These are phyloP conservation scores for Lanius collurio DNA, from an alignment of 2,113 vertebrate species.

Conservation along the genomic window DNA sequence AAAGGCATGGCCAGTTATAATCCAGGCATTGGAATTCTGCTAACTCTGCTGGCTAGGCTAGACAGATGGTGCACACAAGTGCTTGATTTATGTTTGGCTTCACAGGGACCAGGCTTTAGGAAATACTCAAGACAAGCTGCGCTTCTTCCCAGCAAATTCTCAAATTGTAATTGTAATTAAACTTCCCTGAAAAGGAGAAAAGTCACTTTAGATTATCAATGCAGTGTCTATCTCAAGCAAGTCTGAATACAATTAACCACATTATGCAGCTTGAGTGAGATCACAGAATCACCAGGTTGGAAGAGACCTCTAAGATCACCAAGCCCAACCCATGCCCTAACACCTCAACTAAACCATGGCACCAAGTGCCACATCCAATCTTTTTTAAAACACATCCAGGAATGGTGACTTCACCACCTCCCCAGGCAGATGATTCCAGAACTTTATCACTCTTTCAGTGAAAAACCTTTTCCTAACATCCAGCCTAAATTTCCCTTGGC, in stretches of 20 bases:
- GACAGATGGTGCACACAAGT: not conserved
- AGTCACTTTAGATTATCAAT: not conserved
- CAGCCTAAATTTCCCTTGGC: too few relatives aligned
- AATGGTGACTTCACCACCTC: too few relatives aligned
- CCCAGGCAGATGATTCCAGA: too few relatives aligned
- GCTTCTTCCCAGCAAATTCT: not conserved
- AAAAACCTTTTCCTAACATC: too few relatives aligned
- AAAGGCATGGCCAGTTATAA: not conserved
- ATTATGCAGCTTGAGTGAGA: not conserved
- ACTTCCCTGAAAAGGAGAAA: not conserved
- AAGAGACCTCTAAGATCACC: too few relatives aligned
- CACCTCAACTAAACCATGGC: too few relatives aligned
- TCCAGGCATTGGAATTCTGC: not conserved
- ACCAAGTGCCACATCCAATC: too few relatives aligned
- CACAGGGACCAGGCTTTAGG: not conserved
- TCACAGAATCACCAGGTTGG: too few relatives aligned
- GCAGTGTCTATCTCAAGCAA: not conserved
- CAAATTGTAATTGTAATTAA: not conserved
- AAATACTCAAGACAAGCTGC: not conserved
- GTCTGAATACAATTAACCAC: not conserved
- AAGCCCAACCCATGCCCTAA: too few relatives aligned
- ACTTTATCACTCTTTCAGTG: too few relatives aligned
- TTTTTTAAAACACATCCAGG: too few relatives aligned
- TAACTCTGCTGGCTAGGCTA: not conserved
- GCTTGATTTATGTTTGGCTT: not conserved